phyloP scores from a whole-genome alignment of 2,797 vertebrate genomes.

The Carapus acus region DNA sequence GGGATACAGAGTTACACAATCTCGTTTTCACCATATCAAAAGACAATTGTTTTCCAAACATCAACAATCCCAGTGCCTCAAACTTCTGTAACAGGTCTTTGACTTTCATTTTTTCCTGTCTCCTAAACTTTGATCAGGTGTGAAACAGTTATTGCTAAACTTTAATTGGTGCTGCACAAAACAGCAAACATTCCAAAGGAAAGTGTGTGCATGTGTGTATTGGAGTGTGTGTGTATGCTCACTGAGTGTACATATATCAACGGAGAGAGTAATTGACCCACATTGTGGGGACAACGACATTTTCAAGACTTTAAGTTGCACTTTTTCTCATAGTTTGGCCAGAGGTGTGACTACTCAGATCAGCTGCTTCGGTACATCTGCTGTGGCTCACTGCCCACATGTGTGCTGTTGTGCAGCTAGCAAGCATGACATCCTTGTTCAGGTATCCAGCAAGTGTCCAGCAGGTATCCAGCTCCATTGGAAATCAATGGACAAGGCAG shows the following conservation, averaged over 20 bases:
- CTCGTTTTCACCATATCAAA: slow-evolving; percentile 19
- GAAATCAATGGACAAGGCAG: slow-evolving; percentile 42
- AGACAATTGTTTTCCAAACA: slow-evolving; percentile 26
- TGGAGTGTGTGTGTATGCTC: slow-evolving; percentile 2
- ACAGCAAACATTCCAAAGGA: slow-evolving; percentile 17
- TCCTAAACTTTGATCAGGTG: slow-evolving; percentile 41
- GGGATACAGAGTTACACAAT: slow-evolving; percentile 1
- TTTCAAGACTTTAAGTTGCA: too few relatives aligned
- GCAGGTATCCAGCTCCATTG: slow-evolving; percentile 43
- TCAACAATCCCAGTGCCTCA: slow-evolving; percentile 28
- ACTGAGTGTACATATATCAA: slow-evolving; percentile 44
- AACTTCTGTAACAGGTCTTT: slow-evolving; percentile 32
- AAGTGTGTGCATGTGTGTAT: background rate
- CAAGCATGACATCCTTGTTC: slow-evolving; percentile 46
- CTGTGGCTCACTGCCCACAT: slow-evolving; percentile 44
- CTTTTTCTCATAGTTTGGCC: too few relatives aligned
- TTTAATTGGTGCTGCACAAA: slow-evolving; percentile 30
- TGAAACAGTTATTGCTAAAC: slow-evolving; percentile 35
- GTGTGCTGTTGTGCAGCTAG: slow-evolving; percentile 47
- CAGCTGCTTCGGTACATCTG: too few relatives aligned
- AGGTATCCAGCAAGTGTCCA: slow-evolving; percentile 21
- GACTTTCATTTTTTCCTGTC: slow-evolving; percentile 36
- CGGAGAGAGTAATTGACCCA: slow-evolving; percentile 54
- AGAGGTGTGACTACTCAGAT: too few relatives aligned
- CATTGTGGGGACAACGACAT: slow-evolving; percentile 48